phyloP scores from a whole-genome alignment of 1,140 invertebrate species.

The Drosophila takahashii region DNA sequence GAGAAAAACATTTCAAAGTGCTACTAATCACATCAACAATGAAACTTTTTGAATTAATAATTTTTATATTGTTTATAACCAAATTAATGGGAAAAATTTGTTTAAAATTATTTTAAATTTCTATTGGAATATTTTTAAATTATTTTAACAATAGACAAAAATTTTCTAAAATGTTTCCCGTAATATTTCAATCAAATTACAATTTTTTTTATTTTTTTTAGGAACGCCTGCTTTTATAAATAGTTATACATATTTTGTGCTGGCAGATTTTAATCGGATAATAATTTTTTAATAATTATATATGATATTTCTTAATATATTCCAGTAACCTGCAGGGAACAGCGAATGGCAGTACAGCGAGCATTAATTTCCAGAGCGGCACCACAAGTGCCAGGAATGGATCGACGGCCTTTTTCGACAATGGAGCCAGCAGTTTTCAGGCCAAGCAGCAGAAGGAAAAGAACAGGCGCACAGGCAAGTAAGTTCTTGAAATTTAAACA shows the following conservation, averaged over 20 bases:
- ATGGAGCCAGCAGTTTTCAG: slow-evolving; percentile 68
- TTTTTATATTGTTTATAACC: too few relatives aligned
- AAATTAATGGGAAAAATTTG: too few relatives aligned
- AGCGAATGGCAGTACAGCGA: slow-evolving; percentile 73
- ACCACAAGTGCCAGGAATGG: slow-evolving; percentile 60
- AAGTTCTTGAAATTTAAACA: slow-evolving; percentile 23
- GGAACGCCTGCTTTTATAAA: neutral
- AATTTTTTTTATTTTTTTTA: neutral
- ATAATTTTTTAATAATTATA: neutral
- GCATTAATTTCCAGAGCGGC: slow-evolving; percentile 73
- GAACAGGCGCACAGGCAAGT: slow-evolving; percentile 84
- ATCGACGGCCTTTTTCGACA: slow-evolving; percentile 59
- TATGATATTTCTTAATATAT: neutral
- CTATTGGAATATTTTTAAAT: too few relatives aligned
- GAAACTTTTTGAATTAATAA: too few relatives aligned
- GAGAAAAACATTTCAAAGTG: too few relatives aligned
- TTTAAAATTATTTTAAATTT: too few relatives aligned
- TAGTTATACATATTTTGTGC: too few relatives aligned
- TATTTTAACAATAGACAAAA: too few relatives aligned
- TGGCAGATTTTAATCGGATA: neutral
- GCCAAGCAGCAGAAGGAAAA: slow-evolving; percentile 76
- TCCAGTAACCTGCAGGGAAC: slow-evolving; percentile 67
- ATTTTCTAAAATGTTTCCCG: too few relatives aligned
- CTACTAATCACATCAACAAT: too few relatives aligned
- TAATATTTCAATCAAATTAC: too few relatives aligned